Percentiles rank a stretch among this genome's conserved stretches.
Evolutionary conservation across 2,113 vertebrate species (phyloP).

Genomic region (Bos indicus): DNA sequence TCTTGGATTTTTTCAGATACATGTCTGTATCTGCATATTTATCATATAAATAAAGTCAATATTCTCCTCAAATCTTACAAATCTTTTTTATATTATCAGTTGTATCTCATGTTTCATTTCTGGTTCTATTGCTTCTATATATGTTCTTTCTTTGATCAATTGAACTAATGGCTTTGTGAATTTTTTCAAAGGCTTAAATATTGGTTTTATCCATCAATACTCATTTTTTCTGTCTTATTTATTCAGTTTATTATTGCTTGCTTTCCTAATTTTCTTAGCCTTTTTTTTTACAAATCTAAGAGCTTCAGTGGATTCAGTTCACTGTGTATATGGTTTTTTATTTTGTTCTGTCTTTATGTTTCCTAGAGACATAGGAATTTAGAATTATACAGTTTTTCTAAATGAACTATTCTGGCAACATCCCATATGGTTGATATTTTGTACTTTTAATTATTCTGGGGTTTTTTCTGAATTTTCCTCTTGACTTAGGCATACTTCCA

Average conservation of each 20-base stretch:
- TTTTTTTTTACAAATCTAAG: neutral
- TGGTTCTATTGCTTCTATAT: neutral
- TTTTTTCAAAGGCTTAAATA: slow-evolving; percentile 47
- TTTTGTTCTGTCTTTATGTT: neutral
- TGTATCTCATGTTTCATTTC: neutral
- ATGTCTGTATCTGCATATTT: neutral
- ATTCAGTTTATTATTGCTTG: slow-evolving; percentile 2
- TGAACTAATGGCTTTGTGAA: slow-evolving; percentile 39
- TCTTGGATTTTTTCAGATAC: neutral
- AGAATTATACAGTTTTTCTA: neutral
- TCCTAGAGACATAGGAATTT: neutral
- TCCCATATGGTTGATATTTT: neutral
- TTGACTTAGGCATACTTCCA: neutral
- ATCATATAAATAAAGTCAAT: neutral
- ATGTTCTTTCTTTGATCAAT: slow-evolving; percentile 46
- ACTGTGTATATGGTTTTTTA: neutral
- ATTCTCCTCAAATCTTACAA: neutral
- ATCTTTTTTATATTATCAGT: neutral
- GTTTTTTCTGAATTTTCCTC: slow-evolving; percentile 3
- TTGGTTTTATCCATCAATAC: slow-evolving; percentile 45
- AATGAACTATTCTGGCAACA: neutral
- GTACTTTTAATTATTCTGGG: neutral
- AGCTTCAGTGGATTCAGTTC: neutral
- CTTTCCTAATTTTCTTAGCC: neutral
- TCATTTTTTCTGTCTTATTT: slow-evolving; percentile 20